These are phyloP conservation scores for Allophyes oxyacanthae DNA, from an alignment of 2,888 invertebrate species.

Conservation along the genomic window DNA sequence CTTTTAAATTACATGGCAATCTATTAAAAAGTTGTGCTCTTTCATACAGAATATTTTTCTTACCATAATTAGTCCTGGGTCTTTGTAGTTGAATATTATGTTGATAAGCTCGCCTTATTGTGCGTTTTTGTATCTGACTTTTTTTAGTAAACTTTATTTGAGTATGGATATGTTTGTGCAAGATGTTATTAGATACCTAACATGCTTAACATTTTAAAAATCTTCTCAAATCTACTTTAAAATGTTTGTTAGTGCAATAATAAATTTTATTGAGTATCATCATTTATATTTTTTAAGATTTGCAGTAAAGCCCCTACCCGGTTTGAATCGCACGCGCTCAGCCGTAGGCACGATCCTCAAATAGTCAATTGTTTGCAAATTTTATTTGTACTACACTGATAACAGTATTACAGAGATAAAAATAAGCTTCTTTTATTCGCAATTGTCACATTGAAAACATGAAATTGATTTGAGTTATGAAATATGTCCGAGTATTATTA, in stretches of 20 bases:
- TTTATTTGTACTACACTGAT: constrained; percentile 63
- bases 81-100: no score
- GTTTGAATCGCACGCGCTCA: constrained; percentile 72
- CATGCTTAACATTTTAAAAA: no score
- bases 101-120: no score
- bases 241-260: constrained; percentile 14
- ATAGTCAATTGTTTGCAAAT: constrained; percentile 71
- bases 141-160: no score
- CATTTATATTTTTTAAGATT: constrained; percentile 64
- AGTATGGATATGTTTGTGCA: no score
- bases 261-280: constrained; percentile 34
- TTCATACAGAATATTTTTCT: no score
- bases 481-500: no score
- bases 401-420: constrained; percentile 52
- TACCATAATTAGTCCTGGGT: no score
- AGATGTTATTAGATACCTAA: no score
- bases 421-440: constrained; percentile 41
- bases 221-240: not conserved
- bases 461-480: constrained; percentile 17
- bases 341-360: constrained; percentile 76
- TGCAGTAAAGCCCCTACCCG: constrained; percentile 67
- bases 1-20: no score
- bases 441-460: constrained; percentile 13
- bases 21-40: no score
- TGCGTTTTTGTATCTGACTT: no score